Percentiles rank a stretch among this genome's conserved stretches.
phyloP scores from a whole-genome alignment of 2,888 invertebrate species.

The Standfussiana lucernea region DNA sequence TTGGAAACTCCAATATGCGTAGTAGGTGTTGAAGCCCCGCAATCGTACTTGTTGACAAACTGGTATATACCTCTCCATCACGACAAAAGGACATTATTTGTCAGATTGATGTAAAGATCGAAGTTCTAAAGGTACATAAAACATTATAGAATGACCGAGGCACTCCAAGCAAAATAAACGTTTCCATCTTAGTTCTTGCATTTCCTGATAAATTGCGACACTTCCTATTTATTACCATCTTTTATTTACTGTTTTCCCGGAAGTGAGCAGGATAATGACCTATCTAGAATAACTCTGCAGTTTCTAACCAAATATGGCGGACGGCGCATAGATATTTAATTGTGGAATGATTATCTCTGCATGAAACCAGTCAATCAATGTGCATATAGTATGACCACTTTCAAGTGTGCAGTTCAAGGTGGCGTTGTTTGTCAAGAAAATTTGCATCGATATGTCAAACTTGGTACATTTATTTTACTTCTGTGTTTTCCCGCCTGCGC shows the following conservation, averaged over 20 bases:
- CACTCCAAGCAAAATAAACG: conserved; percentile 12
- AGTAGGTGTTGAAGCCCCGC: neutral
- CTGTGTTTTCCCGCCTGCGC: neutral
- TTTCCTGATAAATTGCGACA: conserved; percentile 35
- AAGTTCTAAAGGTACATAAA: neutral
- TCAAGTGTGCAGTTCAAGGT: neutral
- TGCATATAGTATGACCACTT: neutral
- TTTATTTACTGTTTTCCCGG: conserved; percentile 35
- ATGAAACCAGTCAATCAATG: conserved; percentile 1
- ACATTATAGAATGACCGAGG: neutral
- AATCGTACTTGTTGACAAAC: neutral
- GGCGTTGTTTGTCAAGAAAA: neutral
- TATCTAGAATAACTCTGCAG: conserved; percentile 32
- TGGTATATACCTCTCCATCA: neutral
- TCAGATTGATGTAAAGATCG: neutral
- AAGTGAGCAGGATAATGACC: conserved; percentile 10
- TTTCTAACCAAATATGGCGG: conserved; percentile 31
- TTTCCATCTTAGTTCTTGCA: conserved; percentile 10
- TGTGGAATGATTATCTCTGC: conserved; percentile 23
- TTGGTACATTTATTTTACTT: neutral
- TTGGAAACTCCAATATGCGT: neutral
- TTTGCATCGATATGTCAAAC: neutral
- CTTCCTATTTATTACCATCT: conserved; percentile 29
- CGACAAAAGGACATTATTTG: neutral
- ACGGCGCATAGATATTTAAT: conserved; percentile 23